These are phyloP conservation scores for Drosophila tani DNA, from an alignment of 1,140 invertebrate genomes.

Conservation along the genomic window DNA sequence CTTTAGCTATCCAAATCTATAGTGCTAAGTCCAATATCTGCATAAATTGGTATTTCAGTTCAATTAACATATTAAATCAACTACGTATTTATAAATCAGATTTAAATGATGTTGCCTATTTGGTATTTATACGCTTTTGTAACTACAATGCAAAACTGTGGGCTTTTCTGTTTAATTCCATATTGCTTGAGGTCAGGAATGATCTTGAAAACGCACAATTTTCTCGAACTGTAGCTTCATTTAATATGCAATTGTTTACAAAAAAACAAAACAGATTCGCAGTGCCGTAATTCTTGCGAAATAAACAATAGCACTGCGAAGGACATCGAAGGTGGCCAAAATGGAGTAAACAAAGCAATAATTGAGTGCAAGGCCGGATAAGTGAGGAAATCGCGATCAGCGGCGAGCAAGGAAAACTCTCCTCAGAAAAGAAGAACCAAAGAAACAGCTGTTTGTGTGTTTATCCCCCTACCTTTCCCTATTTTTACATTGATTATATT, in stretches of 20 bases:
- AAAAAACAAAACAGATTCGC: constrained; percentile 6
- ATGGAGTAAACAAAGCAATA: background rate
- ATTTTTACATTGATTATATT: background rate
- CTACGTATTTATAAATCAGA: no score
- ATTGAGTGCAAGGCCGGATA: constrained; percentile 14
- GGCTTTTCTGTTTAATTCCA: background rate
- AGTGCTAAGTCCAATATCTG: no score
- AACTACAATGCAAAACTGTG: no score
- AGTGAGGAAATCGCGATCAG: constrained; percentile 5
- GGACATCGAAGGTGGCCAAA: background rate
- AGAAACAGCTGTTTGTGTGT: constrained; percentile 32
- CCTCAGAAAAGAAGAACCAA: background rate
- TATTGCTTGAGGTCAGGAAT: background rate
- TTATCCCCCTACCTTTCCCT: background rate
- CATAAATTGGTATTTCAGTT: background rate
- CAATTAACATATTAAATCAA: background rate
- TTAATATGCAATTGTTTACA: constrained; percentile 15
- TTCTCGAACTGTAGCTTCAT: background rate
- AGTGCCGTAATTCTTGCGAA: constrained; percentile 15
- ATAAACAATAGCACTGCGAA: constrained; percentile 11
- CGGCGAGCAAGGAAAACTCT: background rate
- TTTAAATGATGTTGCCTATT: no score
- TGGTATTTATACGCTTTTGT: no score
- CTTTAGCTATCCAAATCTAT: no score
- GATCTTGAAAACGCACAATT: background rate